Conservation (phyloP, 2,888 invertebrate species). For the Macaria liturata region DNA sequence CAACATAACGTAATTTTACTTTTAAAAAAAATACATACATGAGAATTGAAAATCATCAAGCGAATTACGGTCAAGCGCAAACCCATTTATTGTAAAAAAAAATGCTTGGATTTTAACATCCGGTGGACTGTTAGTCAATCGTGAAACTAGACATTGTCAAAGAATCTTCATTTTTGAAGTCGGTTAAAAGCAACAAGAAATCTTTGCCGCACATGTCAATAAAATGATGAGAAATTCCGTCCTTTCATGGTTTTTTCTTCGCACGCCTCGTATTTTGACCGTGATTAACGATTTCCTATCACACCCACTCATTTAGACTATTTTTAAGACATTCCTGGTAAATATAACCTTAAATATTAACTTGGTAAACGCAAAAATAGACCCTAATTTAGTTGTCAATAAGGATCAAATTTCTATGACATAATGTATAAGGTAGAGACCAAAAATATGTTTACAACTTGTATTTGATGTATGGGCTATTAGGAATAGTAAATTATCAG, state of each 20-base stretch:
- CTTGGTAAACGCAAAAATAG: not conserved
- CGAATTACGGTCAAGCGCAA: no score
- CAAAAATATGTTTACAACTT: constrained; percentile 7
- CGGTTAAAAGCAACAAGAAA: not conserved
- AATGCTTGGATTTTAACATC: no score
- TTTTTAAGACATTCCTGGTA: constrained; percentile 43
- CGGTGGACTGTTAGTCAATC: no score
- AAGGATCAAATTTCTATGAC: not conserved
- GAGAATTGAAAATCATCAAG: no score
- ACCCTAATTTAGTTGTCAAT: not conserved
- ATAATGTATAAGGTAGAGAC: not conserved
- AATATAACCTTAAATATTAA: not conserved
- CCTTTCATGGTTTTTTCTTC: not conserved
- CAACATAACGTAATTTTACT: no score
- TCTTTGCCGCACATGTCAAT: no score
- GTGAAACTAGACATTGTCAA: no score
- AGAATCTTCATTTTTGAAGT: not conserved
- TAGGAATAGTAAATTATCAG: constrained; percentile 5
- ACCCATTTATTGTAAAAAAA: no score
- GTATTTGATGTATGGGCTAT: constrained; percentile 5
- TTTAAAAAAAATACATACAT: no score
- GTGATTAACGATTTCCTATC: constrained; percentile 46
- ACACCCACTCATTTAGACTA: constrained; percentile 34
- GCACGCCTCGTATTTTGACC: constrained; percentile 15
- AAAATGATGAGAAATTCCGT: not conserved